phyloP scores from a whole-genome alignment of 2,888 invertebrate genomes.

The Podabrus alpinus region DNA sequence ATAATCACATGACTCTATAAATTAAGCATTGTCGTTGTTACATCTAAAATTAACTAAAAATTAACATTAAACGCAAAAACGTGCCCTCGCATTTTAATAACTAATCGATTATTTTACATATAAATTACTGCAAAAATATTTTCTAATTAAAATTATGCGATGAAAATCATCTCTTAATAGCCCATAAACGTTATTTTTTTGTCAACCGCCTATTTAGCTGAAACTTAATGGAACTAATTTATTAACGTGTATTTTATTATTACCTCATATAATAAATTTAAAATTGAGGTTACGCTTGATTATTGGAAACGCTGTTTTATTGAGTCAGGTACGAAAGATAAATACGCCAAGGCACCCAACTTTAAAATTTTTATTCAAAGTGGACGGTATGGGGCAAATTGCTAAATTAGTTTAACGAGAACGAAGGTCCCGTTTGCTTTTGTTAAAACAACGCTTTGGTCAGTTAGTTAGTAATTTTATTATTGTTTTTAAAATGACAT shows the following conservation, averaged over 20 bases:
- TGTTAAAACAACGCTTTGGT: constrained; percentile 46
- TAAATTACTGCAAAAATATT: constrained; percentile 41
- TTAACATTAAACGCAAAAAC: constrained; percentile 40
- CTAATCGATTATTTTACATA: constrained; percentile 45
- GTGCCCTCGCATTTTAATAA: constrained; percentile 47
- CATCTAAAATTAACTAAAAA: constrained; percentile 30
- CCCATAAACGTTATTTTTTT: constrained; percentile 42
- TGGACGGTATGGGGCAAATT: constrained; percentile 38
- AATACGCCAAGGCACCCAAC: constrained; percentile 22
- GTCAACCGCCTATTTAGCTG: constrained; percentile 37
- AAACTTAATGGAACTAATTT: constrained; percentile 37
- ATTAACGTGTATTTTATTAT: constrained; percentile 34
- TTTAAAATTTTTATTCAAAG: constrained; percentile 20
- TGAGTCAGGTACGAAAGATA: constrained; percentile 16
- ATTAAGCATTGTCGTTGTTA: constrained; percentile 4
- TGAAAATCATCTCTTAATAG: constrained; percentile 40
- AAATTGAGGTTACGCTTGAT: constrained; percentile 1
- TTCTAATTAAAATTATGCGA: constrained; percentile 42
- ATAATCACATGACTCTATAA: background rate
- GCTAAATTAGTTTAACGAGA: constrained; percentile 46
- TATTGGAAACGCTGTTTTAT: constrained; percentile 15
- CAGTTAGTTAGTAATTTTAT: constrained; percentile 47
- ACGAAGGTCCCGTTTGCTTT: constrained; percentile 42
- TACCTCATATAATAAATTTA: constrained; percentile 26
- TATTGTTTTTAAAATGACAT: constrained; percentile 50